These are phyloP conservation scores for Ochlodes sylvanus DNA, from an alignment of 2,888 invertebrate species.

Conservation along the genomic window DNA sequence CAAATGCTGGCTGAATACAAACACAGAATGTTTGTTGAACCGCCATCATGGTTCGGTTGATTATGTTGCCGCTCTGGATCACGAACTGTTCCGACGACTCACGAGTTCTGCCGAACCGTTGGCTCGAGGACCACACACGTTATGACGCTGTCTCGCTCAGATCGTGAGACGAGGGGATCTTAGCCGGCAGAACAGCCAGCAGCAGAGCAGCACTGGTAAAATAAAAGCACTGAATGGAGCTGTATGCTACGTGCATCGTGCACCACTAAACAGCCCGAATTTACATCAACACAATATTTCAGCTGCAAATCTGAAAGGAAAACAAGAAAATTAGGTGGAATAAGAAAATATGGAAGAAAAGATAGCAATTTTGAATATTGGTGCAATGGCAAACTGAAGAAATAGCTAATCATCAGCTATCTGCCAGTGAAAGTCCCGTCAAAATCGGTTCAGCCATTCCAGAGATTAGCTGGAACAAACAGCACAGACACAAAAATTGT, in stretches of 20 bases:
- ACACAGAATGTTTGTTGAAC: constrained; percentile 81
- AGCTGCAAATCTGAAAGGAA: constrained; percentile 8
- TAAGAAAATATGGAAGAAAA: background rate
- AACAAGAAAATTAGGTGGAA: background rate
- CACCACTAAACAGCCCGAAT: constrained; percentile 36
- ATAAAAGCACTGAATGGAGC: constrained; percentile 80
- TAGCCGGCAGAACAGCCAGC: constrained; percentile 40
- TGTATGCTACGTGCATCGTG: constrained; percentile 57
- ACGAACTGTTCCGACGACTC: constrained; percentile 66
- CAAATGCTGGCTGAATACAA: constrained; percentile 62
- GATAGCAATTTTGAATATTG: background rate
- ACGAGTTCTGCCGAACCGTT: constrained; percentile 66
- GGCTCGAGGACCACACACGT: constrained; percentile 80
- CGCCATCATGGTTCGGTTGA: constrained; percentile 82
- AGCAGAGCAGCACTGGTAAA: constrained; percentile 59
- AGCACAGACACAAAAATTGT: too few relatives aligned
- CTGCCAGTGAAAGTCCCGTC: too few relatives aligned
- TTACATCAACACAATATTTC: constrained; percentile 38
- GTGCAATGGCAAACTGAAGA: background rate
- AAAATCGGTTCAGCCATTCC: too few relatives aligned
- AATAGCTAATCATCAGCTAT: too few relatives aligned
- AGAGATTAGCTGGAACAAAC: too few relatives aligned
- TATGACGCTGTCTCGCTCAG: constrained; percentile 65
- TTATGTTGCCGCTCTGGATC: constrained; percentile 79
- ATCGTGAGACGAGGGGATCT: constrained; percentile 60